phyloP scores from a whole-genome alignment of 2,113 vertebrate genomes.

The Hymenochirus boettgeri region DNA sequence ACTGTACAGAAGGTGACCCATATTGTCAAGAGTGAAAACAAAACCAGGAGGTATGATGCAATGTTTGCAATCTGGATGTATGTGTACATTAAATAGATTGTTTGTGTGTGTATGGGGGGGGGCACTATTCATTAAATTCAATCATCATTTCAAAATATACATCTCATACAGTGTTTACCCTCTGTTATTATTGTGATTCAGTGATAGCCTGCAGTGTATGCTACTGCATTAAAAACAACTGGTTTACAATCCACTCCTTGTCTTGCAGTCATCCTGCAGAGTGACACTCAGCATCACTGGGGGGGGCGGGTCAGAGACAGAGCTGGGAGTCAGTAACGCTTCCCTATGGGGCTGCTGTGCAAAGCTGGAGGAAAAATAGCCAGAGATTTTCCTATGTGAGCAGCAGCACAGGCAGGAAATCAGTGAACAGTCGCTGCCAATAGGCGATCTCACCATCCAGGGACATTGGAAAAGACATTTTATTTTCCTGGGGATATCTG shows the following conservation, averaged over 20 bases:
- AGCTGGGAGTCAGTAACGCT: not conserved
- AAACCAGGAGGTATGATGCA: no score
- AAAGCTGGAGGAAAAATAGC: not conserved
- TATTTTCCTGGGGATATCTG: conserved; percentile 4
- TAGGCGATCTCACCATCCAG: not conserved
- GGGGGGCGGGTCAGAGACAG: not conserved
- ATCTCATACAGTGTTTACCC: no score
- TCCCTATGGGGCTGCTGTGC: conserved; percentile 22
- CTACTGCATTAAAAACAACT: no score
- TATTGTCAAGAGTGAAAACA: no score
- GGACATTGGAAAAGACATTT: not conserved
- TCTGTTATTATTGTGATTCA: no score
- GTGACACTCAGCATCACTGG: conserved; percentile 31
- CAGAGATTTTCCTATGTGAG: conserved; percentile 8
- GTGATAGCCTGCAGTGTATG: no score
- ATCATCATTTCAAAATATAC: no score
- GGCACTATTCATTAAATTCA: no score
- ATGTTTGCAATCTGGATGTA: no score
- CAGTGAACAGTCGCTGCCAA: not conserved
- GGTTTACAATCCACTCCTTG: not conserved
- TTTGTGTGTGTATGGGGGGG: no score
- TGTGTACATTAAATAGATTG: no score
- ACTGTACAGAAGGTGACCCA: no score
- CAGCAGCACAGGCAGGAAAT: conserved; percentile 13
- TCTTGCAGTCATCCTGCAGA: conserved; percentile 1